Base-by-base conservation (phyloP, 1,140 invertebrate genomes). In the Lasioglossum albipes region DNA sequence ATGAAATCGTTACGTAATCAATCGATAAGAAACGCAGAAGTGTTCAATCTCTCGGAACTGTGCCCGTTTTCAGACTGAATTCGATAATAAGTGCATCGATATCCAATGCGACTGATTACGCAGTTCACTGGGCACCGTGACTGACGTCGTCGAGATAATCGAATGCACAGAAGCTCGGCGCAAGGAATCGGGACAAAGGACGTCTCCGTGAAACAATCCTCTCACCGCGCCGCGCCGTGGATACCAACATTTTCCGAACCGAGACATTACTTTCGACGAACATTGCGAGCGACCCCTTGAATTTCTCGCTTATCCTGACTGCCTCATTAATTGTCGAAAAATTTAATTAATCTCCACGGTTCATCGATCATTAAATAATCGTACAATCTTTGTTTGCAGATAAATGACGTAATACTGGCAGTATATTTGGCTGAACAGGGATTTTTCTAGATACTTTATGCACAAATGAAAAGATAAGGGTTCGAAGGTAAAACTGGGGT, bases 81-180 rank as follows among this genome's bases (percentile, higher is more conserved):
- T 74, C 79, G 73, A 80, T 80, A 80, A 80, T 80, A 75, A 80
- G 31, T 41, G 42, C 54, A 62, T 75, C 73, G 79, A 80, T 75
- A 75, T 75, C 79, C 72, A 64, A 75, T 75, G 68, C 72, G 79
- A 75, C 54, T 75, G 79, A 80, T 80, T 76, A 81, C 69, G 49
- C 79, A 36, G 71, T 76, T 81, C 75, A 69, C 59, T 41, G 62
- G 57, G 52, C 70, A 84, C 52, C 18, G 45, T 27, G 78, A 83
- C 65, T 74, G 69, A 84, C 73, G 79, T 71, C 61, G 67, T 22
- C n/a, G 64, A 81, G 74, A 69, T 84, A 84, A 85, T 81, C 73
- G 82, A 76, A 83, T 80, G 82, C 76, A 81, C 80, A 85, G 75
- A 59, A 69, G 64, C 22, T n/a, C 54, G 27, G 65, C n/a, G 79